A percentile compares a stretch with the other conserved stretches of the same genome.
Conservation (phyloP, 2,888 invertebrate genomes). For the Andrena flavipes region DNA sequence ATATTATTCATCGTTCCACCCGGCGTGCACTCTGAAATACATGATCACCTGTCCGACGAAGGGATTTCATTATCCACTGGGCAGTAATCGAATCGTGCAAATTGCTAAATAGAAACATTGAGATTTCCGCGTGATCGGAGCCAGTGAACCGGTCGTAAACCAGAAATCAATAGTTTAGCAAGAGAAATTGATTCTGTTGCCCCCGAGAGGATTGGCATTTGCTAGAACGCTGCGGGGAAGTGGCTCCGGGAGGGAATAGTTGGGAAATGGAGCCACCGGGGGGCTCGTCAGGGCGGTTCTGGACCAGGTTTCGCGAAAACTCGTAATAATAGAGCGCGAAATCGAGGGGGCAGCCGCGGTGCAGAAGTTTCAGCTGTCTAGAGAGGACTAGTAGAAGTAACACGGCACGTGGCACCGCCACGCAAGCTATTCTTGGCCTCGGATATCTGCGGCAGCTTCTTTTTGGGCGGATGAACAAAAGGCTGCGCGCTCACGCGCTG, state of each 20-base stretch:
- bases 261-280: background rate
- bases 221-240: too few relatives aligned
- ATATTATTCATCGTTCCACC: background rate
- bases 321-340: conserved; percentile 52
- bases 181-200: too few relatives aligned
- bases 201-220: too few relatives aligned
- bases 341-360: conserved; percentile 29
- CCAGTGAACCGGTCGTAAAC: too few relatives aligned
- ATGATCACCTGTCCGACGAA: background rate
- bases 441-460: conserved; percentile 48
- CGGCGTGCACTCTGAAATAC: background rate
- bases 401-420: conserved; percentile 65
- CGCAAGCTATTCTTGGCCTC: conserved; percentile 62
- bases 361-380: conserved; percentile 63
- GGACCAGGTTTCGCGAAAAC: conserved; percentile 24
- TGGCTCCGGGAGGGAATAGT: too few relatives aligned
- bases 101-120: too few relatives aligned
- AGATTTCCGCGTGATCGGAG: too few relatives aligned
- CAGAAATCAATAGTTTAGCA: too few relatives aligned
- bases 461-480: conserved; percentile 52
- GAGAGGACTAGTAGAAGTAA: conserved; percentile 53
- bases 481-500: conserved; percentile 19
- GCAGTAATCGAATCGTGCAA: too few relatives aligned
- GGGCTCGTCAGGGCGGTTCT: background rate
- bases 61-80: too few relatives aligned